Percentiles rank a stretch among this genome's conserved stretches.
Conservation (phyloP, 2,113 vertebrate species). For the Mesembrinibis cayennensis region DNA sequence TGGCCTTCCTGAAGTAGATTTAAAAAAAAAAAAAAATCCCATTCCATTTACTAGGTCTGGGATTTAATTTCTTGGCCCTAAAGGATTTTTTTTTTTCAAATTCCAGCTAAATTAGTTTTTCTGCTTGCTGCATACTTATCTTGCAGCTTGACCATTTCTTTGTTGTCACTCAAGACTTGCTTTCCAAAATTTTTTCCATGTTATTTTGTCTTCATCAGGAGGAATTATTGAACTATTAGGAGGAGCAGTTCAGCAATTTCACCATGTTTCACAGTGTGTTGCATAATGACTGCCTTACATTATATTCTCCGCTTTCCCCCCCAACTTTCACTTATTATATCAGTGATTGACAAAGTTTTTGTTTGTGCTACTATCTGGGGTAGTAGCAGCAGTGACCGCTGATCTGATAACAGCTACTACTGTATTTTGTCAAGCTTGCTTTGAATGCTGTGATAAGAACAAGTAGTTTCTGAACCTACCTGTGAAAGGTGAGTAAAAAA, state of each 20-base stretch:
- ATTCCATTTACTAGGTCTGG: background rate
- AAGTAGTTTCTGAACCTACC: background rate
- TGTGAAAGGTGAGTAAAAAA: background rate
- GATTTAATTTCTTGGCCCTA: background rate
- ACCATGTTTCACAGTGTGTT: rapidly evolving
- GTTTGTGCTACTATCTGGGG: background rate
- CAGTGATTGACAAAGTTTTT: background rate
- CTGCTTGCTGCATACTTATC: background rate
- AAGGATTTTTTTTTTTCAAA: background rate
- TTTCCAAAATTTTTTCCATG: background rate
- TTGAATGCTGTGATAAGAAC: background rate
- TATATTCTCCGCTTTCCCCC: background rate
- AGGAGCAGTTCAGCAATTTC: background rate
- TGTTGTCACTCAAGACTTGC: background rate
- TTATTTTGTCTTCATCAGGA: background rate
- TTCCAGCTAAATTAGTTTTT: background rate
- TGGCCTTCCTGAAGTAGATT: background rate
- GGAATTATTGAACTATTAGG: background rate
- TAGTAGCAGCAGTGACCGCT: background rate
- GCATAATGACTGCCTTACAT: background rate
- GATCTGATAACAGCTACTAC: background rate
- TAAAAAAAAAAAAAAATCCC: background rate
- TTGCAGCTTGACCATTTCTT: background rate
- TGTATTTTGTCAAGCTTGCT: background rate
- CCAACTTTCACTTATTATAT: background rate